phyloP scores from a whole-genome alignment of 1,140 invertebrate species.

The Tribolium madens region DNA sequence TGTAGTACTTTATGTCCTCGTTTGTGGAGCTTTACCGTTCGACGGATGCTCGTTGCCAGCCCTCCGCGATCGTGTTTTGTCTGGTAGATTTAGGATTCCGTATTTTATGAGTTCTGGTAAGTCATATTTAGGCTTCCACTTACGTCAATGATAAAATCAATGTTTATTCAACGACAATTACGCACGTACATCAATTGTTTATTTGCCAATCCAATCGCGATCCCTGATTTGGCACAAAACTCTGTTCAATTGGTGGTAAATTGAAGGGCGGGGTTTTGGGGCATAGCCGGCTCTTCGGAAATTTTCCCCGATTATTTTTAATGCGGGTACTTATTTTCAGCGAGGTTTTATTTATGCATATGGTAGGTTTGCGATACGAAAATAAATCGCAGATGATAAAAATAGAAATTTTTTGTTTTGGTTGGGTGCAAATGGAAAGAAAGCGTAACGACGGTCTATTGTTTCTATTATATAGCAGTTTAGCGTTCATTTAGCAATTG shows the following conservation, averaged over 20 bases:
- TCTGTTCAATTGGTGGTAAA: neutral
- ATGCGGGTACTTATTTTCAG: neutral
- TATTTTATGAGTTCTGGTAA: constrained; percentile 93
- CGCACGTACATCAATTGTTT: constrained; percentile 14
- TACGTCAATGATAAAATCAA: constrained; percentile 52
- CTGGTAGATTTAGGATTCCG: constrained; percentile 90
- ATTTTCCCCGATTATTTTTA: constrained; percentile 32
- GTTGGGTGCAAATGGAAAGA: constrained; percentile 3
- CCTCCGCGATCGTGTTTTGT: constrained; percentile 84
- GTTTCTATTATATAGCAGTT: constrained; percentile 17
- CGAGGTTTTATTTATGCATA: constrained; percentile 16
- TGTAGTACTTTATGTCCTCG: constrained; percentile 93
- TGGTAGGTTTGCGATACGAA: neutral
- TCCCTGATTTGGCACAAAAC: neutral
- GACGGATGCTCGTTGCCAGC: constrained; percentile 89
- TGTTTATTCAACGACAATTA: constrained; percentile 46
- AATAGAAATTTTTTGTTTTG: constrained; percentile 18
- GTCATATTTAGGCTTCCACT: constrained; percentile 53
- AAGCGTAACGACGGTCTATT: neutral
- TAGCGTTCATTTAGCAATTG: constrained; percentile 25
- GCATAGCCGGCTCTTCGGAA: neutral
- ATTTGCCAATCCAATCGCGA: neutral
- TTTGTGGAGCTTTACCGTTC: constrained; percentile 91
- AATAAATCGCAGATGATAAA: neutral
- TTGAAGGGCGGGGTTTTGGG: neutral